phyloP scores from a whole-genome alignment of 2,888 invertebrate genomes.

The Scrobipalpa atriplicella region DNA sequence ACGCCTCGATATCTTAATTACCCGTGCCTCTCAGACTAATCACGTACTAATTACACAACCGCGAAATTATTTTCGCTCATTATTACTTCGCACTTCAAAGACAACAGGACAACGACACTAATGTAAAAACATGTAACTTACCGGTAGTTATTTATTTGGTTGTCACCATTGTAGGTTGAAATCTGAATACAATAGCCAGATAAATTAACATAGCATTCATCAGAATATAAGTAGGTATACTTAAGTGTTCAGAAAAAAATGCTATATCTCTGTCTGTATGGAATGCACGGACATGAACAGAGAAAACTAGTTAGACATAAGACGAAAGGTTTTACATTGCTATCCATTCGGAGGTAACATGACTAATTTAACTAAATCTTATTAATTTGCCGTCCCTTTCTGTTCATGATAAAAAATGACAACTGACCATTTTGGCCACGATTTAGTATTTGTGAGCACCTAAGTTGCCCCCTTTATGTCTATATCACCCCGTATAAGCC shows the following conservation, averaged over 20 bases:
- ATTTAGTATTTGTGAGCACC: too few species aligned
- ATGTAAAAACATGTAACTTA: not conserved
- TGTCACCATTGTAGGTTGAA: slow-evolving; percentile 38
- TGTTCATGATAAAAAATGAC: too few species aligned
- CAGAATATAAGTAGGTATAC: not conserved
- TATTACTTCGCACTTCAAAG: not conserved
- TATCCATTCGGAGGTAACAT: too few species aligned
- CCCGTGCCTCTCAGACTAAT: slow-evolving; percentile 12
- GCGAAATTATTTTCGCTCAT: not conserved
- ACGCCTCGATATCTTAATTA: slow-evolving; percentile 7
- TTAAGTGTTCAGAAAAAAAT: not conserved
- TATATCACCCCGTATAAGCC: too few species aligned
- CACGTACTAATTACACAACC: not conserved
- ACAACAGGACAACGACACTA: slow-evolving; percentile 4
- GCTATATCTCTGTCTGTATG: too few species aligned
- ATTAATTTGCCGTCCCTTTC: too few species aligned
- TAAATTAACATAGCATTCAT: slow-evolving; percentile 30
- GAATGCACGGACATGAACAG: too few species aligned
- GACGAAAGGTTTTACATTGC: too few species aligned
- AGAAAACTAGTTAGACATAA: too few species aligned
- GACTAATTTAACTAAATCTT: too few species aligned
- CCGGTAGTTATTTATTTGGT: slow-evolving; percentile 2
- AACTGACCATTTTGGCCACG: too few species aligned
- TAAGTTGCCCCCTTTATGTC: too few species aligned
- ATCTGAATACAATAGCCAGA: slow-evolving; percentile 55